Evolutionary conservation across 2,888 invertebrate species (phyloP).

Genomic region (Furcula furcula): DNA sequence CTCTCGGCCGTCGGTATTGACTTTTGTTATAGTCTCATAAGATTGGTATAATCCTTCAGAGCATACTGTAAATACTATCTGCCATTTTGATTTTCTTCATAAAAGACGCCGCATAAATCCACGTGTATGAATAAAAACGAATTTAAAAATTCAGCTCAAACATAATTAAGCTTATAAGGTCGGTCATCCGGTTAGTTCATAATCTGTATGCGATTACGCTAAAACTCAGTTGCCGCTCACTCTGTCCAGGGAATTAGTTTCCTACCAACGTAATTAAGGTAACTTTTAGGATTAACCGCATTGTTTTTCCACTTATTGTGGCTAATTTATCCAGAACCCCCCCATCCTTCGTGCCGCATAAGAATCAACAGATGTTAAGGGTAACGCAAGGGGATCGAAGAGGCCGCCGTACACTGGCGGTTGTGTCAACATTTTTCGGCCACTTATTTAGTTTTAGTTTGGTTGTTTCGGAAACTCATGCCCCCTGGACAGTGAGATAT

Average conservation of each 20-base stretch:
- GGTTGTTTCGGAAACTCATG: conserved; percentile 57
- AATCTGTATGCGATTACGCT: conserved; percentile 61
- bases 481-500: conserved; percentile 74
- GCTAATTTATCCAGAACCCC: conserved; percentile 40
- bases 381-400: conserved; percentile 11
- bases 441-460: conserved; percentile 75
- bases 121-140: too few species aligned
- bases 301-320: conserved; percentile 66
- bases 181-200: conserved; percentile 46
- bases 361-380: conserved; percentile 3
- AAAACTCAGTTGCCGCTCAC: conserved; percentile 64
- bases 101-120: too few species aligned
- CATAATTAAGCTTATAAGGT: too few species aligned
- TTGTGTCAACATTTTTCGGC: conserved; percentile 63
- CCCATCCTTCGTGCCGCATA: too few species aligned
- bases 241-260: conserved; percentile 75
- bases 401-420: conserved; percentile 46
- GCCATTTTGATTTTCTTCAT: too few species aligned
- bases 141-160: too few species aligned
- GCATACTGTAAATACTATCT: too few species aligned
- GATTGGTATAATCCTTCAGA: too few species aligned
- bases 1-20: too few species aligned
- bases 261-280: conserved; percentile 73
- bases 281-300: conserved; percentile 76
- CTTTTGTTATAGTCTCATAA: too few species aligned